Evolutionary conservation across 1,140 invertebrate species (phyloP), one percentile per base, ranked within the genome.

Genomic region (Drosophila carrolli): DNA sequence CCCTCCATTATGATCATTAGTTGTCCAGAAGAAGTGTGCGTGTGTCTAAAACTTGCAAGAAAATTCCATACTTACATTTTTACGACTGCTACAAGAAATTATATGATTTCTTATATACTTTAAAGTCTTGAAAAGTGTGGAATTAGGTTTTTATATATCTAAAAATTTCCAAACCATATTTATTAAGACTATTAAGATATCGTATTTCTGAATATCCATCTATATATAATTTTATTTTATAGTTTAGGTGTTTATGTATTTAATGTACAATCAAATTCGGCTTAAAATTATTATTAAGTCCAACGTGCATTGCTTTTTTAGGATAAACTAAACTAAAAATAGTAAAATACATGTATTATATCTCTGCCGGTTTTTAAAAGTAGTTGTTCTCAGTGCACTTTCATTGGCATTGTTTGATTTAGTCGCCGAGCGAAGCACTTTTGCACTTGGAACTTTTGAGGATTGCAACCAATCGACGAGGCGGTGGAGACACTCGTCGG

Each of bases 1-100:
- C 46, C 63, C 65, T 50, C 23, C 40, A 11, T 2, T 43, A 38
- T 38, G 58, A 75, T 82, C 83, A 78, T 82, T 82, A 88, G 82
- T 86, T 68, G 78, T 66, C 60, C 53, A 51, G 44, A 70, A 66
- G 63, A 75, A 67, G 51, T 66, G 58, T 38, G 27, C 19, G 23
- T 70, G 46, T 50, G 58, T 19, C 37, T 6, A 44, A 48, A 41
- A 56, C 23, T 23, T 23, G 23, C 3, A 4, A 23, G 4, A 4
- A 23, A 23, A 23, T 23, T 23, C 23, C 23, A 23, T 23, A 23
- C 23, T 23, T 23, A 6, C 23, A 67, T n/a, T 59, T 60, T n/a
- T 23, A 59, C 35, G 29, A 2, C n/a, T 2, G 16, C 38, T 29
- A 9, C 6, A 27, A 23, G 13, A 13, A 47, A 4, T 14, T 43